A percentile compares a stretch with the other conserved stretches of the same genome.
These are phyloP conservation scores for Margaritifera margaritifera DNA, from an alignment of 2,888 invertebrate species.

Conservation along the genomic window DNA sequence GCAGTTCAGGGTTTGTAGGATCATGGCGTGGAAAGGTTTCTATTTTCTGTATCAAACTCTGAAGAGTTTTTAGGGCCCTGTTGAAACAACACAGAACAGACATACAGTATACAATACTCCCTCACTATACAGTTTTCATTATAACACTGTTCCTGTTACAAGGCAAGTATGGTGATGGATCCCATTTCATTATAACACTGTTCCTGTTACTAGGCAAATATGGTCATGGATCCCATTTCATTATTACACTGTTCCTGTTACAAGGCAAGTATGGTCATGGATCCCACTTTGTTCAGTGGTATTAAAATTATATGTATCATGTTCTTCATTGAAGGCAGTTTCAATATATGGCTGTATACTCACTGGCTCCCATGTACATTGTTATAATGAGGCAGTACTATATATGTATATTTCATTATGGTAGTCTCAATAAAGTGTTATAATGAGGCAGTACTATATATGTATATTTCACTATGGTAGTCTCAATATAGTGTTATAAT, in stretches of 20 bases:
- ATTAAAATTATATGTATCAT: no score
- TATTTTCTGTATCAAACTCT: constrained; percentile 27
- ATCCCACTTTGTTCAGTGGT: no score
- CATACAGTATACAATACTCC: not conserved
- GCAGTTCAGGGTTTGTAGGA: constrained; percentile 42
- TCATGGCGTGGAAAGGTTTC: constrained; percentile 37
- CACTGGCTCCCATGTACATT: no score
- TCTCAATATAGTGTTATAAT: no score
- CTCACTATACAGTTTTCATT: not conserved
- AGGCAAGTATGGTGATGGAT: not conserved
- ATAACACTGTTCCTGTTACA: not conserved
- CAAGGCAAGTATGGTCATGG: not conserved
- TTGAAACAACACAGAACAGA: constrained; percentile 7
- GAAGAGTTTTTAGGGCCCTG: constrained; percentile 37
- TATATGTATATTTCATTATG: no score
- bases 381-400: no score
- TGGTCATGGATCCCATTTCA: no score
- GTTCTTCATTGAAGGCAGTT: no score
- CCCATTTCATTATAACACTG: not conserved
- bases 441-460: no score
- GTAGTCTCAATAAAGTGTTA: no score
- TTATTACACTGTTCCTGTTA: not conserved
- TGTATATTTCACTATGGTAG: no score
- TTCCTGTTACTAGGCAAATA: not conserved
- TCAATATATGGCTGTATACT: no score